These are phyloP conservation scores for Lasioglossum baleicum DNA, from an alignment of 1,140 invertebrate species.

Conservation along the genomic window DNA sequence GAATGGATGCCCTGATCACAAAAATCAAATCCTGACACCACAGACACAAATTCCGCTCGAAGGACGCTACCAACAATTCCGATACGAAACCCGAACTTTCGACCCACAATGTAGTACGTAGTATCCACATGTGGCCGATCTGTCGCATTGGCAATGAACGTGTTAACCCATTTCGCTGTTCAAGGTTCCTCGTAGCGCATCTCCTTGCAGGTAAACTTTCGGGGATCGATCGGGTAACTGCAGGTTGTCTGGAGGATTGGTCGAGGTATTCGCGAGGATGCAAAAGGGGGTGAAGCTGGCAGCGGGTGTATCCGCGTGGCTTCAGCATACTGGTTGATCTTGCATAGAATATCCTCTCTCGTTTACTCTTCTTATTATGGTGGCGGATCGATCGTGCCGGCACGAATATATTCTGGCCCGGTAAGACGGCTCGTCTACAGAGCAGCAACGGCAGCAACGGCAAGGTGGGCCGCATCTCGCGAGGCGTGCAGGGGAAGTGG, in stretches of 20 bases:
- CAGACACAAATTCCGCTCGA: too few relatives aligned
- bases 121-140: too few relatives aligned
- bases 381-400: constrained; percentile 65
- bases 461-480: constrained; percentile 50
- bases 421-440: constrained; percentile 51
- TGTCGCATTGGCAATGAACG: too few relatives aligned
- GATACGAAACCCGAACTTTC: too few relatives aligned
- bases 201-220: constrained; percentile 33
- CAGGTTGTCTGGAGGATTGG: constrained; percentile 36
- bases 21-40: too few relatives aligned
- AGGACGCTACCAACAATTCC: too few relatives aligned
- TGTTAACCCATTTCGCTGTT: constrained; percentile 27
- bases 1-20: too few relatives aligned
- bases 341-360: constrained; percentile 67
- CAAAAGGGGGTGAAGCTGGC: not conserved
- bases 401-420: constrained; percentile 50
- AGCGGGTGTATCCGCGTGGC: constrained; percentile 48
- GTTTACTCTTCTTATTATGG: constrained; percentile 72
- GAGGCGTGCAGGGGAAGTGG: constrained; percentile 22
- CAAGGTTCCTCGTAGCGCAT: constrained; percentile 1
- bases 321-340: constrained; percentile 54
- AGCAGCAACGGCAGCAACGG: not conserved
- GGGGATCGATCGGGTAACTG: constrained; percentile 33
- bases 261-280: constrained; percentile 20
- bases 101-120: too few relatives aligned